Conservation (phyloP, 2,113 vertebrate genomes). For the Sula dactylatra region DNA sequence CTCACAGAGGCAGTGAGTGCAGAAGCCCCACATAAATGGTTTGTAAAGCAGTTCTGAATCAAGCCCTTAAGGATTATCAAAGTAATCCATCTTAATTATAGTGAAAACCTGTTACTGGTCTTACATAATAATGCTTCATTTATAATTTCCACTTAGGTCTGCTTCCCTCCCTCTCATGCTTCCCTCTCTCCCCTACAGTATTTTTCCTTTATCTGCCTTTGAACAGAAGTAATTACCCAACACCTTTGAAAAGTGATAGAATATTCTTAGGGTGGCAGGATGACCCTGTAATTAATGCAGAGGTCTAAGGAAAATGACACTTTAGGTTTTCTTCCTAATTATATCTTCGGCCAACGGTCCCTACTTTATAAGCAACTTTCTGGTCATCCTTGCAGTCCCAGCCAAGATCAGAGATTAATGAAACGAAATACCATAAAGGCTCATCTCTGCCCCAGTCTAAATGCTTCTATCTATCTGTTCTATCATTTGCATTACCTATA, state of each 20-base stretch:
- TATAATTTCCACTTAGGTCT: conserved; percentile 28
- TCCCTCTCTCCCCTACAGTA: not conserved
- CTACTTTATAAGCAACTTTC: not conserved
- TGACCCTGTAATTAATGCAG: not conserved
- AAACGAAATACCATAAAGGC: not conserved
- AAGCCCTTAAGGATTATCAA: conserved; percentile 64
- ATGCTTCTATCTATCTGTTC: not conserved
- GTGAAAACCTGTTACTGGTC: conserved; percentile 43
- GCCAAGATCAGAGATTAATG: not conserved
- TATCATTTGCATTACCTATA: not conserved
- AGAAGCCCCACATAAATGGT: conserved; percentile 16
- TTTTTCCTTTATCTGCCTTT: not conserved
- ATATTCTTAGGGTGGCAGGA: not conserved
- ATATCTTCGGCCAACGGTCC: not conserved
- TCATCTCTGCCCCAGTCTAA: not conserved
- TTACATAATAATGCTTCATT: conserved; percentile 59
- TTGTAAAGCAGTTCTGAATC: conserved; percentile 37
- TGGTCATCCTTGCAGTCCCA: not conserved
- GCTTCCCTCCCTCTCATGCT: not conserved
- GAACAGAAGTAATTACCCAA: not conserved
- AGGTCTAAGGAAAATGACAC: not conserved
- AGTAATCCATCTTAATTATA: conserved; percentile 68
- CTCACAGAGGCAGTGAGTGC: not conserved
- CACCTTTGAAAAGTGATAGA: not conserved
- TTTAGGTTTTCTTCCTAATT: not conserved